A percentile compares a stretch with the other conserved stretches of the same genome.
phyloP scores from a whole-genome alignment of 2,888 invertebrate genomes.

The Odiellus spinosus region DNA sequence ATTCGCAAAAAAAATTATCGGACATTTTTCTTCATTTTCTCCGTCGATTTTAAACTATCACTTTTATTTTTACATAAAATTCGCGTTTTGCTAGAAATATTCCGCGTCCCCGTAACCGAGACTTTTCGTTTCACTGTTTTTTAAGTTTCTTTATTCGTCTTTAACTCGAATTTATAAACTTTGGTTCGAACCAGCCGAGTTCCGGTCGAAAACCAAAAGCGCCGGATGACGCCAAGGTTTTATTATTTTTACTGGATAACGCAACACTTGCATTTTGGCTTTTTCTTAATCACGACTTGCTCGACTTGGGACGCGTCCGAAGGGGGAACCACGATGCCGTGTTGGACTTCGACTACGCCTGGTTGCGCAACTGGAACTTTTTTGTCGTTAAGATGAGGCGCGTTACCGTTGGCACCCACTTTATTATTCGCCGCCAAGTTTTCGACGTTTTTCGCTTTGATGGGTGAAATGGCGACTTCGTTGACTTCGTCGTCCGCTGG shows the following conservation, averaged over 20 bases:
- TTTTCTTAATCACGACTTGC: conserved; percentile 83
- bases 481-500: neutral
- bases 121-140: too few relatives aligned
- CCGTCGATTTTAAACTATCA: too few relatives aligned
- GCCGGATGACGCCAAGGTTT: too few relatives aligned
- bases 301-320: conserved; percentile 61
- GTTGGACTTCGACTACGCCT: conserved; percentile 52
- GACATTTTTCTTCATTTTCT: too few relatives aligned
- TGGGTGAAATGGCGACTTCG: neutral
- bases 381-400: neutral
- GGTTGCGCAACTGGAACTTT: conserved; percentile 11
- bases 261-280: conserved; percentile 89
- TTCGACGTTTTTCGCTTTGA: neutral
- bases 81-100: too few relatives aligned
- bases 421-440: conserved; percentile 3
- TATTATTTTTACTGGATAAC: conserved; percentile 31
- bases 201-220: too few relatives aligned
- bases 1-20: too few relatives aligned
- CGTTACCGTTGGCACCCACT: conserved; percentile 18
- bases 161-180: too few relatives aligned
- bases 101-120: too few relatives aligned
- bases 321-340: conserved; percentile 39
- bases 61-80: too few relatives aligned
- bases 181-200: too few relatives aligned
- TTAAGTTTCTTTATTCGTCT: too few relatives aligned